Base-by-base conservation (phyloP, 2,888 invertebrate species). In the Heliconius hortense region DNA sequence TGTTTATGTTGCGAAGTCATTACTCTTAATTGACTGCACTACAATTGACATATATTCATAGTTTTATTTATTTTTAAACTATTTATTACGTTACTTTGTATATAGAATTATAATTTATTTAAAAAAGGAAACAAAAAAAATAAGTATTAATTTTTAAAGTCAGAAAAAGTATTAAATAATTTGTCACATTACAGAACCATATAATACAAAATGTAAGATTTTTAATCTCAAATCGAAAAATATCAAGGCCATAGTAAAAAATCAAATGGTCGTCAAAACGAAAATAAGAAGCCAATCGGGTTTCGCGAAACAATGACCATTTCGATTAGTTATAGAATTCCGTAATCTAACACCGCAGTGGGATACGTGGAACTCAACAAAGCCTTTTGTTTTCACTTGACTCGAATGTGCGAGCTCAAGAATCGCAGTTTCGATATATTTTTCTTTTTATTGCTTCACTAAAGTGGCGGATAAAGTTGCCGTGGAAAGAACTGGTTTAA, bases 281-380 rank as follows among this genome's bases (percentile, higher is more conserved):
- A 77, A 73, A 76, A 80, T 77, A 80, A 80, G 70, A 74, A 78
- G 79, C 85, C 89, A 90, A 90, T 90, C 88, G 87, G 86, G 88
- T 90, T 90, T 87, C 88, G 87, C 82, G 82, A 89, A 87, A 88
- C 89, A 88, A 90, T 88, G 81, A 83, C 80, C 83, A 82, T 82
- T 86, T 84, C 84, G 88, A 89, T 90, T 87, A 90, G 90, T 89
- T 89, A 88, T 88, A 90, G 90, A 88, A 92, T 89, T 89, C 88
- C 84, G 91, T 87, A 91, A 93, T 88, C 85, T 84, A 86, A 93
- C 88, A 90, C 92, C 85, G 81, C 79, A 79, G 72, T 59, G 83
- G 87, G 87, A 87, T 93, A 93, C 93, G 85, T 89, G 91, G 93
- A 93, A 93, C 87, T 86, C 85, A 93, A 93, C 93, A 93, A 93